Evolutionary conservation across 2,113 vertebrate species (phyloP), one percentile per base, ranked within the genome.

Genomic region (Neodon shergylaensis): DNA sequence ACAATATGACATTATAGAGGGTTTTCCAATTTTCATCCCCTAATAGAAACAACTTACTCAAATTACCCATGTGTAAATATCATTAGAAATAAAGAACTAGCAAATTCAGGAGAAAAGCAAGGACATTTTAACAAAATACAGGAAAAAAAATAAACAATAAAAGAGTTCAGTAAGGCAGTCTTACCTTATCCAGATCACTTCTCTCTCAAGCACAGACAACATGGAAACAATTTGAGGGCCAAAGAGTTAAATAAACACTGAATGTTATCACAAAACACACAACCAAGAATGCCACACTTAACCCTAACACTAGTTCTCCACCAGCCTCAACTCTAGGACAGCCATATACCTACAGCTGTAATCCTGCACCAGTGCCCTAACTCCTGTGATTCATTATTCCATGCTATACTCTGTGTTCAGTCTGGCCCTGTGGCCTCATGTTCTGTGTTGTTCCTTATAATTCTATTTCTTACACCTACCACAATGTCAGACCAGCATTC

Each of bases 241-340:
- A 76, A 39, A 39, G 33, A 49, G 0, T 26, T 14, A 74, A n/a
- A 14, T n/a, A 33, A 65, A 16, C 26, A 76, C 17, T 49, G 22
- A 47, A 52, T 6, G 12, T 66, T 58, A 76, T 24, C 26, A 31
- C 52, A 2, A 76, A 39, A 36, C 42, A 63, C 5, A 39, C 19
- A 17, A 11, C 1, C 70, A 76, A 26, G 1, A 12, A 7, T 76
- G 17, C 24, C 2, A 39, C 44, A 49, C 1, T 85, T 12, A 74
- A 74, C 9, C 16, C 6, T 39, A 63, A 33, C 13, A 73, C 9
- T 44, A 83, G 13, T 39, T 16, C 4, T 39, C 31, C 52, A 72
- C 0, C 39, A 47, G 24, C 17, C 5, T 39, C 19, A 61, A 9
- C 0, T 44, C 19, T 12, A 61, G n/a, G 66, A 7, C 3, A 58